These are phyloP conservation scores for Merluccius polli DNA, from an alignment of 2,797 vertebrate species.

Conservation along the genomic window DNA sequence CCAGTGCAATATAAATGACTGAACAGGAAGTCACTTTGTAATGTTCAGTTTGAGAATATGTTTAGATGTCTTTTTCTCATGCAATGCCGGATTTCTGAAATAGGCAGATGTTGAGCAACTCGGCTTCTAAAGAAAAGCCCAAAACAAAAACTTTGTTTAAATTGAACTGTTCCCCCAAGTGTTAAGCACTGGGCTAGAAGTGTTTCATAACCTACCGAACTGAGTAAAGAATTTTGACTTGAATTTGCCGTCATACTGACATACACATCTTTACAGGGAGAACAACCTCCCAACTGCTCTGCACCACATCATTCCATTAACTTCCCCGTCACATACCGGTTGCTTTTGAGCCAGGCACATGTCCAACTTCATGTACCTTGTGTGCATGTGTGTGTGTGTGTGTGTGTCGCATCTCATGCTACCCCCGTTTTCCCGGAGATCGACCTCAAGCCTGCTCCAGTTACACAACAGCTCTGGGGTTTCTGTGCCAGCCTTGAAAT, in stretches of 20 bases:
- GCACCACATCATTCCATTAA: background rate
- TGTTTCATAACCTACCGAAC: background rate
- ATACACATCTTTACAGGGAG: background rate
- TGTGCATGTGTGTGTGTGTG: background rate
- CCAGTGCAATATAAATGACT: no score
- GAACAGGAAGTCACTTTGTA: background rate
- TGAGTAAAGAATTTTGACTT: background rate
- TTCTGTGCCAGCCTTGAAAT: constrained; percentile 63
- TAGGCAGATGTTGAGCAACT: background rate
- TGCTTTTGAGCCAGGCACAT: constrained; percentile 19
- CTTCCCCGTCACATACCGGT: background rate
- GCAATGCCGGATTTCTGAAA: background rate
- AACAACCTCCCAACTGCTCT: background rate
- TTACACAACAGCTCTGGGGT: constrained; percentile 67
- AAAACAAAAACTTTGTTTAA: background rate
- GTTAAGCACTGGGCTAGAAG: background rate
- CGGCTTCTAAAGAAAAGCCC: background rate
- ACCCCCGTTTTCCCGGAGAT: constrained; percentile 24
- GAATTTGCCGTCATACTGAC: background rate
- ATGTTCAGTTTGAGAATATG: background rate
- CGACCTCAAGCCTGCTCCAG: constrained; percentile 28
- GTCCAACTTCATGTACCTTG: background rate
- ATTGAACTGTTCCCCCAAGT: background rate
- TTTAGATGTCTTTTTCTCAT: background rate
- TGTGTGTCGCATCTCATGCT: constrained; percentile 19